Evolutionary conservation across 2,888 invertebrate genomes (phyloP), one percentile per base, ranked within the genome.

Genomic region (Pristionchus mayeri): DNA sequence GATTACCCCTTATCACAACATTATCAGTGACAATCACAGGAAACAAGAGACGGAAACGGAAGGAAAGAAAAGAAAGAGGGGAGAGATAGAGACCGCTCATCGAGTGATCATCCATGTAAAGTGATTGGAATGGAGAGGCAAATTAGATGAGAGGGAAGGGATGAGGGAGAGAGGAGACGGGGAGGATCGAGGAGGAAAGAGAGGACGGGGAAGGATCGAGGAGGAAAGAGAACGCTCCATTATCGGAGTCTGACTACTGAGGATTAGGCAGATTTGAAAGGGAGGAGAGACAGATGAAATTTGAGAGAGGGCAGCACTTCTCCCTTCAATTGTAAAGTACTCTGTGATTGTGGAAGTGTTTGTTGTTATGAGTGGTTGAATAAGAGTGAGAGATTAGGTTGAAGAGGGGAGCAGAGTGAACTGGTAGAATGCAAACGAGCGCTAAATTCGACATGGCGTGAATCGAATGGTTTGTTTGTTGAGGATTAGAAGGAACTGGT

Each of bases 351-450:
- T 75, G 34, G 48, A 76, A 24, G 27, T 30, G 37, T 76, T 76
- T 44, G 50, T 48, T 76, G 76, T 40, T 40, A 44, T 40, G 76
- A 76, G n/a, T n/a, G n/a, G n/a, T 11, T 50, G 76, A 76, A 24
- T 16, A 50, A 16, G 75, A 75, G 44, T n/a, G 75, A 75, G 75
- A 75, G 75, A 75, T n/a, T n/a, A n/a, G n/a, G n/a, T n/a, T n/a
- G n/a, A n/a, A 75, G 75, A 75, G 44, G 21, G 44, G n/a, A 50
- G 76, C 30, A 18, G 48, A 44, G 75, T 44, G 44, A 75, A 75
- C 75, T 44, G 37, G 44, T 44, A 75, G 57, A 60, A 30, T 60
- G 57, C 13, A 9, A 60, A 60, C 27, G 57, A 67, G 6, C 2
- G 16, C 7, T 27, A 67, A 57, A 67, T 67, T 67, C 37, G 67